Conservation (phyloP, 1,140 invertebrate species). For the Drosophila bifasciata region DNA sequence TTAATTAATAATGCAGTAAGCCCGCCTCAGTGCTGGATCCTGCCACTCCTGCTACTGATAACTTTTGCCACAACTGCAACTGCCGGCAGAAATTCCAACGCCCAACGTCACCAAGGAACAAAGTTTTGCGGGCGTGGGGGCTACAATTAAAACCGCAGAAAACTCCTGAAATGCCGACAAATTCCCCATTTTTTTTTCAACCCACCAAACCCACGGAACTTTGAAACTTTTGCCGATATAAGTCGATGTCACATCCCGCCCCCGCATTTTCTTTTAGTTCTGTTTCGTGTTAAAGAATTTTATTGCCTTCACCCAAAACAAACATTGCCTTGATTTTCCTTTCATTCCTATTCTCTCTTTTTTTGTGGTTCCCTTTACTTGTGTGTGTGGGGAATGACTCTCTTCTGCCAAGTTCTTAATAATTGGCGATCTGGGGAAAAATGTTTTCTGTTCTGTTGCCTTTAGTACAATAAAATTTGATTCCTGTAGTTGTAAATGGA, state of each 20-base stretch:
- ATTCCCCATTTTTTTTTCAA: slow-evolving; percentile 28
- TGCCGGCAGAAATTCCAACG: slow-evolving; percentile 39
- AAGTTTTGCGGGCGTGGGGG: slow-evolving; percentile 21
- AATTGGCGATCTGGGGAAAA: slow-evolving; percentile 40
- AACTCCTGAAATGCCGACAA: slow-evolving; percentile 47
- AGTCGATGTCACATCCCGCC: background rate
- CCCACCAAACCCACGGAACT: slow-evolving; percentile 13
- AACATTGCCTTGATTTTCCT: slow-evolving; percentile 25
- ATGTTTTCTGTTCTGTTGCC: slow-evolving; percentile 13
- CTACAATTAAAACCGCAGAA: slow-evolving; percentile 45
- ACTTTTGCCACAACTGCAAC: slow-evolving; percentile 39
- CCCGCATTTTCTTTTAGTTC: background rate
- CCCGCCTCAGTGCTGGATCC: slow-evolving; percentile 1
- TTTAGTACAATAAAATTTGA: slow-evolving; percentile 20
- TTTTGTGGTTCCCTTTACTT: slow-evolving; percentile 22
- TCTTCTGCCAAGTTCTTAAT: slow-evolving; percentile 36
- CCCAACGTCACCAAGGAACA: slow-evolving; percentile 7
- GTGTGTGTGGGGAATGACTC: background rate
- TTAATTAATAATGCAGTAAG: slow-evolving; percentile 67
- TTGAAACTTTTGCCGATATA: slow-evolving; percentile 34
- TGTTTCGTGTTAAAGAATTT: slow-evolving; percentile 17
- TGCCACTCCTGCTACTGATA: slow-evolving; percentile 29
- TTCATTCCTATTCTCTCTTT: background rate
- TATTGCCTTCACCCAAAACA: slow-evolving; percentile 29
- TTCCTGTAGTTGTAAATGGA: slow-evolving; percentile 32